These are phyloP conservation scores for Helicoverpa zea DNA, from an alignment of 1,140 invertebrate species.

Conservation along the genomic window DNA sequence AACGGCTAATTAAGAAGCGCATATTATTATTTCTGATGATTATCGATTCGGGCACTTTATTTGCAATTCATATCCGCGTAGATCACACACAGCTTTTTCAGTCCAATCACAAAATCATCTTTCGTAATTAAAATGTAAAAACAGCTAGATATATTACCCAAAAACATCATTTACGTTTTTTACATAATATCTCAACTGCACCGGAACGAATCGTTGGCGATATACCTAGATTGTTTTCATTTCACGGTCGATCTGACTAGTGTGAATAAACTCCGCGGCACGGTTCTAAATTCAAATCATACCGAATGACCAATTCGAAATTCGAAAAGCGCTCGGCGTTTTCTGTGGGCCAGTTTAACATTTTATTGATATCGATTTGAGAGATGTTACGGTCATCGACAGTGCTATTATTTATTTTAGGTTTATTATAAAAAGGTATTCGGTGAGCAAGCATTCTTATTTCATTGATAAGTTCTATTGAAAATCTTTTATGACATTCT, in stretches of 20 bases:
- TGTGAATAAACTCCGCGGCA: constrained; percentile 66
- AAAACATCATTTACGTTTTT: constrained; percentile 47
- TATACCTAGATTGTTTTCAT: constrained; percentile 64
- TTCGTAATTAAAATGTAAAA: constrained; percentile 11
- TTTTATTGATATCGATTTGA: constrained; percentile 40
- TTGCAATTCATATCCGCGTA: constrained; percentile 14
- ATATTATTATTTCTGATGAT: constrained; percentile 3
- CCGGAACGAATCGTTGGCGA: constrained; percentile 49
- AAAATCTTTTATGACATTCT: constrained; percentile 9
- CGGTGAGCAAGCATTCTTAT: neutral
- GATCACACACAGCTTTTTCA: neutral
- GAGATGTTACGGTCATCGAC: constrained; percentile 15
- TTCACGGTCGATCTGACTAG: constrained; percentile 66
- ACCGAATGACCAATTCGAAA: constrained; percentile 56
- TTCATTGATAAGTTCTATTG: neutral
- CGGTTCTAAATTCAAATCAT: constrained; percentile 62
- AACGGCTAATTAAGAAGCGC: neutral
- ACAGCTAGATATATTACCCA: constrained; percentile 36
- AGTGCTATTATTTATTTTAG: constrained; percentile 33
- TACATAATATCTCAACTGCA: constrained; percentile 32
- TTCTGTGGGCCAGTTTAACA: constrained; percentile 41
- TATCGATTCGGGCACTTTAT: constrained; percentile 19
- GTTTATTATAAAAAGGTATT: constrained; percentile 25
- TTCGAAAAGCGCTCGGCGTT: constrained; percentile 53
- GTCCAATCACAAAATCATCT: constrained; percentile 9